Evolutionary conservation across 1,140 invertebrate genomes (phyloP).

Genomic region (Drosophila kurseongensis): DNA sequence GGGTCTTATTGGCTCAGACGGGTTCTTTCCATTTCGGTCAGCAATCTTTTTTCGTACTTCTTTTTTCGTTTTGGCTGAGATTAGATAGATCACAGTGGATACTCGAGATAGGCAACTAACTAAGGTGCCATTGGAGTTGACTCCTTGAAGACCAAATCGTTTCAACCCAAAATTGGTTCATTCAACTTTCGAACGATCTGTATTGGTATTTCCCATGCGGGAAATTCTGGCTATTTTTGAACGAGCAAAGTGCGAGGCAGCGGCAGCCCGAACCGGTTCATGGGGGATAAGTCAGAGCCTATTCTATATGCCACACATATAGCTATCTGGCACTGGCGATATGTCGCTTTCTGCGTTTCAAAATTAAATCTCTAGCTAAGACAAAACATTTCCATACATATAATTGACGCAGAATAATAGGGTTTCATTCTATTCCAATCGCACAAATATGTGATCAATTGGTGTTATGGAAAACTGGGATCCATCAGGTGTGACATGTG

Average conservation of each 20-base stretch:
- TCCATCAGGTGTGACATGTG: slow-evolving; percentile 37
- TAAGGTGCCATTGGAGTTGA: not conserved
- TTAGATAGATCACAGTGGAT: slow-evolving; percentile 23
- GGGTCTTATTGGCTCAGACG: slow-evolving; percentile 37
- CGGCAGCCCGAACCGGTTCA: slow-evolving; percentile 57
- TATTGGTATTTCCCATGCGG: slow-evolving; percentile 35
- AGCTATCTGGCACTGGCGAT: too few species aligned
- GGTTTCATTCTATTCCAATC: not conserved
- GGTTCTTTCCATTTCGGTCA: slow-evolving; percentile 26
- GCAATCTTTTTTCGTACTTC: not conserved
- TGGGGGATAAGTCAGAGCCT: slow-evolving; percentile 38
- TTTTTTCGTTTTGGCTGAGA: not conserved
- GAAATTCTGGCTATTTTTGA: slow-evolving; percentile 55
- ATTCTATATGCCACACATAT: slow-evolving; percentile 35
- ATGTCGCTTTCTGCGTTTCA: slow-evolving; percentile 23
- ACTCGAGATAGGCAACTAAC: slow-evolving; percentile 17
- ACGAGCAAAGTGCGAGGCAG: slow-evolving; percentile 29
- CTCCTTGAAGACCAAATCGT: not conserved
- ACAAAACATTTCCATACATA: slow-evolving; percentile 21
- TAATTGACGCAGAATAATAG: slow-evolving; percentile 14
- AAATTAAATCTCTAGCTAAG: slow-evolving; percentile 27
- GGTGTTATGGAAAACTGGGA: not conserved
- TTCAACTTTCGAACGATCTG: slow-evolving; percentile 22
- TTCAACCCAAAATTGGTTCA: slow-evolving; percentile 24
- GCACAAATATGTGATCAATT: slow-evolving; percentile 26